These are phyloP conservation scores for Phyto melanocephala DNA, from an alignment of 2,888 invertebrate species.

Conservation along the genomic window DNA sequence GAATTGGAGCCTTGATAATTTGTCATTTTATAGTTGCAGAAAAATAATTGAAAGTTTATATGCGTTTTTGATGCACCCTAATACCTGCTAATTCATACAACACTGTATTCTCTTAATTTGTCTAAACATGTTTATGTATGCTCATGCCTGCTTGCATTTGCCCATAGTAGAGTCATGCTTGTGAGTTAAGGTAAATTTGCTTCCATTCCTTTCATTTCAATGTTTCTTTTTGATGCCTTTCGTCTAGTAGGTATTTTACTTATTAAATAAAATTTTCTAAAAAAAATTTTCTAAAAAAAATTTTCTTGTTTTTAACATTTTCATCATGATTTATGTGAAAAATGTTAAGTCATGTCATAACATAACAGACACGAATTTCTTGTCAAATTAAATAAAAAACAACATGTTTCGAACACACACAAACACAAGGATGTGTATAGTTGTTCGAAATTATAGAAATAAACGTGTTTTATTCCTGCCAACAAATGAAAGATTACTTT, in stretches of 20 bases:
- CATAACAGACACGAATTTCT: constrained; percentile 58
- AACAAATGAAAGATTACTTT: too few species aligned
- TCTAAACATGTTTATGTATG: not conserved
- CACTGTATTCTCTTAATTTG: not conserved
- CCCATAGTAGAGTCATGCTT: too few species aligned
- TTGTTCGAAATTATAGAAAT: too few species aligned
- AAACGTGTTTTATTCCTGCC: too few species aligned
- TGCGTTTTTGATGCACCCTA: not conserved
- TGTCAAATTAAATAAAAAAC: constrained; percentile 48
- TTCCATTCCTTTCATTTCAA: not conserved
- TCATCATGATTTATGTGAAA: constrained; percentile 62
- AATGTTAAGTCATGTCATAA: constrained; percentile 65
- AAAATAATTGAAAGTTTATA: too few species aligned
- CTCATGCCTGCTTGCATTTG: not conserved
- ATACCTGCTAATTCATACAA: not conserved
- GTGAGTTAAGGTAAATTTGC: not conserved
- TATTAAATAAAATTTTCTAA: constrained; percentile 36
- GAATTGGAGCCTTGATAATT: too few species aligned
- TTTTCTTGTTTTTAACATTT: constrained; percentile 14
- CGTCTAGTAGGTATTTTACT: not conserved
- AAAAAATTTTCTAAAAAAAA: too few species aligned
- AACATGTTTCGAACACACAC: constrained; percentile 29
- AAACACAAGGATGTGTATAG: not conserved
- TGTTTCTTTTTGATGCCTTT: not conserved
- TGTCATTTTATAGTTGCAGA: too few species aligned